phyloP scores from a whole-genome alignment of 2,113 vertebrate species.

The rat (Rattus norvegicus) region GRCr8 NC_086019.1:178820001-178820500 shows the following conservation, averaged over 20 bases:
- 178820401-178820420: not conserved
- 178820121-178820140: not conserved
- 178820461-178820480: not conserved
- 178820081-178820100: not conserved
- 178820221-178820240: not conserved
- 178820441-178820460: not conserved
- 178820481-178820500: not conserved
- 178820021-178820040: not conserved
- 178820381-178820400: not conserved
- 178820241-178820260: not conserved
- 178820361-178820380: not conserved
- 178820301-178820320: conserved; percentile 4
- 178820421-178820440: not conserved
- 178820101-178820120: not conserved
- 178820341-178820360: not conserved
- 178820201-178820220: not conserved
- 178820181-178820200: not conserved
- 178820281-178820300: not conserved
- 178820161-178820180: not conserved
- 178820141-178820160: not conserved
- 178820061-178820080: not conserved
- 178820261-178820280: not conserved
- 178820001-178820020: not conserved
- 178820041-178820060: not conserved
- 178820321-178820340: not conserved